Evolutionary conservation across 2,888 invertebrate genomes (phyloP).

Genomic region (Zaprionus obscuricornis): DNA sequence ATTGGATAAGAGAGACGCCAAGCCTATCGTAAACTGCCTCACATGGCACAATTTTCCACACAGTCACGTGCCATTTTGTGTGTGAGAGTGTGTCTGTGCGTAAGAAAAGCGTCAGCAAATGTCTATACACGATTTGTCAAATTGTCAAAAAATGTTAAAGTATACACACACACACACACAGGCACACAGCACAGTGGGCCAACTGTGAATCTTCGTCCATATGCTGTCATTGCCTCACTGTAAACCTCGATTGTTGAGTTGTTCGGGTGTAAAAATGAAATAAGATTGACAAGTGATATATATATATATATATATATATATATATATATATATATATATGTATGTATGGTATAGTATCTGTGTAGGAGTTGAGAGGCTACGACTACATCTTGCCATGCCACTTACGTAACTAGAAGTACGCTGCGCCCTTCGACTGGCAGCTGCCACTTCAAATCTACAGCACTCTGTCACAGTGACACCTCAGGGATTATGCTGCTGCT

Average conservation of each 20-base stretch:
- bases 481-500: constrained; percentile 48
- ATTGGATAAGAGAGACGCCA: constrained; percentile 50
- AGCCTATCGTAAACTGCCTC: constrained; percentile 16
- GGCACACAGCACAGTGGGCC: constrained; percentile 30
- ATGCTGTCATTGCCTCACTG: constrained; percentile 41
- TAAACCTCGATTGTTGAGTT: constrained; percentile 44
- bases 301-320: constrained; percentile 40
- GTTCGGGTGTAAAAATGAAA: constrained; percentile 74
- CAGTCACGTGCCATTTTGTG: constrained; percentile 52
- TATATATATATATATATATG: too few relatives aligned
- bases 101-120: constrained; percentile 65
- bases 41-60: constrained; percentile 14
- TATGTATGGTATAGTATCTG: too few relatives aligned
- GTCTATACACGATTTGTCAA: constrained; percentile 77
- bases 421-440: constrained; percentile 24
- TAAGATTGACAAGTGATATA: constrained; percentile 79
- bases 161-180: constrained; percentile 15
- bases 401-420: not conserved
- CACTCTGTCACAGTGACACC: constrained; percentile 63
- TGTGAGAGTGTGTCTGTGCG: constrained; percentile 26
- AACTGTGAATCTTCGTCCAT: constrained; percentile 38
- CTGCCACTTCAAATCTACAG: constrained; percentile 62
- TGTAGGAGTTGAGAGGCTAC: constrained; percentile 33
- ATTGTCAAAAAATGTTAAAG: constrained; percentile 53
- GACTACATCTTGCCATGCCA: constrained; percentile 10